Evolutionary conservation across 2,797 vertebrate genomes (phyloP).

Genomic region (Trematomus bernacchii): DNA sequence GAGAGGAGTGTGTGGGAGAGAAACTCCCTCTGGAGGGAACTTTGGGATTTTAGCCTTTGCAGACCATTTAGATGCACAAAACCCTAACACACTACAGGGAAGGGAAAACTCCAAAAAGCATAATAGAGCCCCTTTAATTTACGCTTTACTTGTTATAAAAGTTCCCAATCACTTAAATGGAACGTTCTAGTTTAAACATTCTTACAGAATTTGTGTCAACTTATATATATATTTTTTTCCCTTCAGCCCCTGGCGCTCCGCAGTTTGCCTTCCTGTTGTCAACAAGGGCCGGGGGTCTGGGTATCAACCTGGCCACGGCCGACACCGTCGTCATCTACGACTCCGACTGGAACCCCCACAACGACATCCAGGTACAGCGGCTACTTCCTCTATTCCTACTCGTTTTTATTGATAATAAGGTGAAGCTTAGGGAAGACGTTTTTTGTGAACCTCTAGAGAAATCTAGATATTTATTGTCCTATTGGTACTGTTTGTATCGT

Average conservation of each 20-base stretch:
- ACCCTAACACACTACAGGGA: no score
- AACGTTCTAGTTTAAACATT: no score
- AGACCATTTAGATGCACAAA: no score
- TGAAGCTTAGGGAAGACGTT: neutral
- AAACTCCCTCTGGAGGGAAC: no score
- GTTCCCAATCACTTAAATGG: no score
- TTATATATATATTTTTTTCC: neutral
- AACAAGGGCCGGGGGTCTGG: conserved; percentile 96
- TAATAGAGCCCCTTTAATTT: no score
- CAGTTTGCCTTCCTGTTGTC: conserved; percentile 99
- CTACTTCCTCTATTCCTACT: neutral
- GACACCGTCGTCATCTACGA: conserved; percentile 99
- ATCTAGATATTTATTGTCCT: neutral
- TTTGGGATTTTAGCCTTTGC: no score
- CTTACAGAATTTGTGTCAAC: neutral
- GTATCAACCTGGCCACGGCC: conserved; percentile 98
- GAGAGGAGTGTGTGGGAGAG: no score
- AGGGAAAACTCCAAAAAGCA: no score
- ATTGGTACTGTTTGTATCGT: no score
- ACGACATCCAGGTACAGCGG: conserved; percentile 93
- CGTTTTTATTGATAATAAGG: neutral
- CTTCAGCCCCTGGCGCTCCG: conserved; percentile 94
- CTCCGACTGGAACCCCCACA: conserved; percentile 99
- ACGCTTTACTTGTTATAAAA: no score
- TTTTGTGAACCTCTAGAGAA: no score